A percentile compares a stretch with the other conserved stretches of the same genome.
Conservation (phyloP, 2,797 vertebrate genomes). For the Acrossocheilus fasciatus region DNA sequence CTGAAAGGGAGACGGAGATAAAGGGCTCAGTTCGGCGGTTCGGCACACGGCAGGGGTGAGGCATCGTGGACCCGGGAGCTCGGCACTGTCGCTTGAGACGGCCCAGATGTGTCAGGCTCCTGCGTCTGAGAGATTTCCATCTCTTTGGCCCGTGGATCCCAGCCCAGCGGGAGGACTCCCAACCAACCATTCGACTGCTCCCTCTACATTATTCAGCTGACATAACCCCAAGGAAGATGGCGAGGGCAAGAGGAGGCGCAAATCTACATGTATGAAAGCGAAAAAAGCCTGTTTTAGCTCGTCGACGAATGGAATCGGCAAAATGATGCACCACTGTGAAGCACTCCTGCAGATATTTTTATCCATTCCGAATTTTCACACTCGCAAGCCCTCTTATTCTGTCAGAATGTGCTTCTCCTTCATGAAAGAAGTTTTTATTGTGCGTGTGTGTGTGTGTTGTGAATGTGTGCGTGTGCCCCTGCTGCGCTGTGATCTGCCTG, state of each 20-base stretch:
- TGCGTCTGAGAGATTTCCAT: constrained; percentile 50
- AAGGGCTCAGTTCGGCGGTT: constrained; percentile 40
- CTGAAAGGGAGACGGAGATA: constrained; percentile 13
- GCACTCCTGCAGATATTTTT: constrained; percentile 47
- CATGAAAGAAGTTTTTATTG: constrained; percentile 32
- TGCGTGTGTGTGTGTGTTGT: constrained; percentile 36
- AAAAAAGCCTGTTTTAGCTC: constrained; percentile 30
- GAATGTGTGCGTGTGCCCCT: constrained; percentile 11
- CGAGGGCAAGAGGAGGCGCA: constrained; percentile 14
- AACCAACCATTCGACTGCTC: constrained; percentile 20
- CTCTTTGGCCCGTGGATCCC: constrained; percentile 44
- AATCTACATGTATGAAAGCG: constrained; percentile 15
- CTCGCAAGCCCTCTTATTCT: constrained; percentile 33
- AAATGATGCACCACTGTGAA: constrained; percentile 40
- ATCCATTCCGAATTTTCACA: constrained; percentile 38
- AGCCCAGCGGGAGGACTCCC: constrained; percentile 45
- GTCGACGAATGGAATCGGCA: background rate
- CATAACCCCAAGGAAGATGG: constrained; percentile 36
- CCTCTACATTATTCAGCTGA: constrained; percentile 49
- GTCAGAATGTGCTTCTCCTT: constrained; percentile 34
- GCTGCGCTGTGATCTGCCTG: constrained; percentile 59
- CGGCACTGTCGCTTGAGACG: constrained; percentile 28
- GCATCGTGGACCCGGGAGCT: constrained; percentile 35
- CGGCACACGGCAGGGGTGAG: constrained; percentile 49
- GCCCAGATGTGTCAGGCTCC: constrained; percentile 53